phyloP scores from a whole-genome alignment of 23 tunicate genomes.

The Diplosoma virens region DNA sequence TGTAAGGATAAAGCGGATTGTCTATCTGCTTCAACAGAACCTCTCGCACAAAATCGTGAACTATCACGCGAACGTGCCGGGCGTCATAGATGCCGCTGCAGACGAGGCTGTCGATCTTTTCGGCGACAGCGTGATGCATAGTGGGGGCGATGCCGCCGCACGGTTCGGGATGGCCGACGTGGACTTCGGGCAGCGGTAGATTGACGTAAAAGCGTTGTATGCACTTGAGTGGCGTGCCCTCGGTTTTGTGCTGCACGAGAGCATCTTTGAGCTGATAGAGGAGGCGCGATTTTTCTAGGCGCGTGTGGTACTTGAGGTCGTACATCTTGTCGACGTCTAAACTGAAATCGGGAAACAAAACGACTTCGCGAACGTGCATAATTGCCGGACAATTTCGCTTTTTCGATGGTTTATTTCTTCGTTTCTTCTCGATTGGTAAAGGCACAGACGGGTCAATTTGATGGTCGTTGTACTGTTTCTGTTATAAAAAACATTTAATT shows the following conservation, averaged over 20 bases:
- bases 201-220: constrained; percentile 45
- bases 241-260: background rate
- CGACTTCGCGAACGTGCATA: constrained; percentile 63
- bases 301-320: constrained; percentile 45
- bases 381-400: constrained; percentile 68
- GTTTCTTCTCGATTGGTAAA: constrained; percentile 40
- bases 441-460: constrained; percentile 45
- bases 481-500: background rate
- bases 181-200: constrained; percentile 64
- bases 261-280: constrained; percentile 40
- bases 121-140: constrained; percentile 40
- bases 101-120: constrained; percentile 46
- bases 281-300: constrained; percentile 43
- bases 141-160: constrained; percentile 62
- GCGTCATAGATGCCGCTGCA: constrained; percentile 59
- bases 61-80: constrained; percentile 49
- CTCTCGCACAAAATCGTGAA: constrained; percentile 47
- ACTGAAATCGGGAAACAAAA: constrained; percentile 53
- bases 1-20: background rate
- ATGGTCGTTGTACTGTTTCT: constrained; percentile 34
- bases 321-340: constrained; percentile 42
- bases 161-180: constrained; percentile 49
- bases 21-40: constrained; percentile 27
- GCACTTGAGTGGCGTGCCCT: background rate
- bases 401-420: constrained; percentile 69